Evolutionary conservation across 2,113 vertebrate species (phyloP).

Genomic region (Mastomys coucha): DNA sequence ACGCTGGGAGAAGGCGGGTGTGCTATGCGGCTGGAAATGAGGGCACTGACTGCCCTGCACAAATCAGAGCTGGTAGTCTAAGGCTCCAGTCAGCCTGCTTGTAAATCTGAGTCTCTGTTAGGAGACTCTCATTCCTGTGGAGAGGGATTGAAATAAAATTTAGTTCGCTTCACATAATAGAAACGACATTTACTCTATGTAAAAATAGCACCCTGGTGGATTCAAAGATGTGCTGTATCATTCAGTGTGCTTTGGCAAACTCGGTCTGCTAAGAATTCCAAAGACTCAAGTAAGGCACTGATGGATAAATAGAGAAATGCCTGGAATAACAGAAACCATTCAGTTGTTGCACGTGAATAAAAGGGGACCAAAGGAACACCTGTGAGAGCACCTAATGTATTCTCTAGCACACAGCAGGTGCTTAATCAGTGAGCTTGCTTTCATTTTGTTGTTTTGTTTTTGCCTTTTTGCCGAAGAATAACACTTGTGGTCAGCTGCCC

Average conservation of each 20-base stretch:
- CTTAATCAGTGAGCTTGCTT: not conserved
- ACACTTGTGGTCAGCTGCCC: not conserved
- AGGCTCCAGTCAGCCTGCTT: not conserved
- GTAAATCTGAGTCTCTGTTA: slow-evolving; percentile 21
- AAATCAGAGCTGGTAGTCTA: slow-evolving; percentile 1
- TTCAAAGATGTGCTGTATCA: slow-evolving; percentile 21
- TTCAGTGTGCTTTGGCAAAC: not conserved
- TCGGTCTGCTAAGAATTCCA: slow-evolving; percentile 36
- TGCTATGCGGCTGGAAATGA: not conserved
- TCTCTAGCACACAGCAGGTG: not conserved
- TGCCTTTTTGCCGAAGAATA: not conserved
- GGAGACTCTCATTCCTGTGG: not conserved
- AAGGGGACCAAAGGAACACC: not conserved
- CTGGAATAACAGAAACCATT: not conserved
- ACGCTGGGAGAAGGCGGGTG: not conserved
- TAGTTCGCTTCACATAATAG: slow-evolving; percentile 52
- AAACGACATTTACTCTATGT: slow-evolving; percentile 58
- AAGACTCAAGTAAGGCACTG: not conserved
- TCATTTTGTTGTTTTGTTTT: not conserved
- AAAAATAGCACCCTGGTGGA: slow-evolving; percentile 63
- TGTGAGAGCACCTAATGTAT: fast-evolving
- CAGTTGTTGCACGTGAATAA: not conserved
- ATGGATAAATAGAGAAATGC: not conserved
- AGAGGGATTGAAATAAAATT: slow-evolving; percentile 40
- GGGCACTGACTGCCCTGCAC: not conserved